Evolutionary conservation across 2,113 vertebrate genomes (phyloP), one percentile per base, ranked within the genome.

Genomic region (Oncorhynchus nerka): DNA sequence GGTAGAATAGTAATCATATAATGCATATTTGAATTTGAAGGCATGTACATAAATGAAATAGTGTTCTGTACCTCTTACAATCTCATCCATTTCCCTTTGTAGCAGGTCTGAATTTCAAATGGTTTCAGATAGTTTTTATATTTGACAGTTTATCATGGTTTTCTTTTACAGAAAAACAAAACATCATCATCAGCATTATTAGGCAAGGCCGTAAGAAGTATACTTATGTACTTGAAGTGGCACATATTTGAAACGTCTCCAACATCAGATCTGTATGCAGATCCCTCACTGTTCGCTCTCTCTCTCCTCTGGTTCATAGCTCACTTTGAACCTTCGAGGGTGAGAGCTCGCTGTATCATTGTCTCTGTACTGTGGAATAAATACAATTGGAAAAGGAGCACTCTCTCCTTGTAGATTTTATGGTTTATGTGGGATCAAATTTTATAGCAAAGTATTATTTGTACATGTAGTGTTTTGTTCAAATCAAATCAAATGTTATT

Each of bases 321-420:
- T 28, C 5, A 15, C 15, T 49, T 24, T 13, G 28, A 26, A 68
- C 68, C 75, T 45, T 64, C 3, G 55, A 13, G 32, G 24, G 24
- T 70, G 22, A 20, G 45, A 34, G 70, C 69, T 73, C 48, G 62
- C 79, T 74, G 72, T 78, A 73, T 71, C 78, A 75, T 80, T 84
- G 76, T 81, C 64, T 83, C 79, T 85, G 73, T 78, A 75, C 70
- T 84, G 85, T 86, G 74, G 66, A 86, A 86, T 86, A 86, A 86
- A 86, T 57, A 78, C 75, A 80, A 78, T 76, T 34, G 5, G 5
- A 34, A 34, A 34, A 34, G 1, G 5, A 34, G 32, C 32, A 34
- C 32, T 34, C 32, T 34, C 32, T 34, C 32, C 32, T 34, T 34
- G 32, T 34, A 5, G 32, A 34, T 34, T 6, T 34, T 34, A 34